Evolutionary conservation across 1,140 invertebrate species (phyloP), one percentile per base, ranked within the genome.

Genomic region (Augochlora pura): DNA sequence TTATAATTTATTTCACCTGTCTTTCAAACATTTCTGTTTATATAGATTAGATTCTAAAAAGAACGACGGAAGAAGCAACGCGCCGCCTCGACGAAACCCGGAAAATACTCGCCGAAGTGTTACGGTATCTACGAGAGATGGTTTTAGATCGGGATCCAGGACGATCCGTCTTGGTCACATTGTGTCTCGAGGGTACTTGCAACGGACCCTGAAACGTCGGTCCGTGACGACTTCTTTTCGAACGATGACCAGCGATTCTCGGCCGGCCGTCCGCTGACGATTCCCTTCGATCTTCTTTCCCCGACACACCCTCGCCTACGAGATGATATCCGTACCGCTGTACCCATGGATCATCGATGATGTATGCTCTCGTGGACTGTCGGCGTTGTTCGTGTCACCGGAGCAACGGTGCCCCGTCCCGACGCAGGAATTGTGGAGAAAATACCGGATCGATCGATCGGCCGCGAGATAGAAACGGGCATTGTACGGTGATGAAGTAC

Each of bases 191-290:
- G 72, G 76, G 52, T 73, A 38, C 80, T 82, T 69, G 69, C 75
- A 73, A 77, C 72, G 72, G 65, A 46, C 32, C 16, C 57, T 71
- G 78, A 73, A 81, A 83, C 64, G 79, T 77, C 67, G 62, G 23
- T 52, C 49, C 78, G 74, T 84, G 84, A 83, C 84, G 85, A 86
- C 84, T 86, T 86, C 74, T 86, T n/a, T 80, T 86, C 75, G 70
- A 65, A 74, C 63, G 74, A 86, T 86, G 84, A 86, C 71, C 80
- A 82, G 83, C 84, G 72, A 80, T 86, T 86, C 77, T 74, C 57
- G 42, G 32, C 59, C 42, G 14, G 73, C 62, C 32, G 59, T n/a
- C 38, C 16, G 71, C 69, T 77, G 81, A 81, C 72, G 77, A 80
- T 77, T 73, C 23, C 42, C 69, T 57, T 60, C 71, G 63, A 86